Conservation (phyloP, 1,140 invertebrate species). For the Anoplophora glabripennis region DNA sequence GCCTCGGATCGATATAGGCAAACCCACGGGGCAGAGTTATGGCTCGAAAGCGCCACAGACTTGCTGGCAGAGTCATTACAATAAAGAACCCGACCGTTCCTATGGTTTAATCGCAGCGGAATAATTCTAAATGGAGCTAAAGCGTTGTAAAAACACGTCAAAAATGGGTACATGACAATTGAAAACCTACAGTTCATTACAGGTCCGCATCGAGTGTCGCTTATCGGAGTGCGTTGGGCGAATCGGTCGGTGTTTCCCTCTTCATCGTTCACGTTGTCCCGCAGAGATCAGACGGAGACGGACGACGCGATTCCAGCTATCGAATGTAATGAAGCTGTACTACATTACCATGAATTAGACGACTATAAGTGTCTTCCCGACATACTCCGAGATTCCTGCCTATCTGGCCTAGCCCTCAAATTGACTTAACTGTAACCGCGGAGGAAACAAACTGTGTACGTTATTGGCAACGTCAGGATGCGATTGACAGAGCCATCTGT, state of each 20-base stretch:
- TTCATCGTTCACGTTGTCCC: background rate
- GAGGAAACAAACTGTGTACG: no score
- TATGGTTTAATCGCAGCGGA: background rate
- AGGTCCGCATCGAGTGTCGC: conserved; percentile 8
- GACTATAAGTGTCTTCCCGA: conserved; percentile 22
- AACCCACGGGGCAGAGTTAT: no score
- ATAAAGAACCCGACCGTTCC: background rate
- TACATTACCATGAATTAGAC: conserved; percentile 25
- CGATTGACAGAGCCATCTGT: no score
- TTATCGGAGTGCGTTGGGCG: background rate
- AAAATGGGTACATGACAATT: conserved; percentile 10
- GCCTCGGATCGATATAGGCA: no score
- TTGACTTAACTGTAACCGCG: conserved; percentile 3
- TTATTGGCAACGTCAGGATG: no score
- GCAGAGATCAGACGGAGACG: conserved; percentile 9
- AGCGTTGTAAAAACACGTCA: conserved; percentile 7
- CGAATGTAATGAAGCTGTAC: conserved; percentile 22
- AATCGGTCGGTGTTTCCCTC: background rate
- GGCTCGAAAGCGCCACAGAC: no score
- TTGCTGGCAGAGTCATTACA: conserved; percentile 1
- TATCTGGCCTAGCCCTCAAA: conserved; percentile 10
- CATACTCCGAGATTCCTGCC: conserved; percentile 20
- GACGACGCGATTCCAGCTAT: conserved; percentile 2
- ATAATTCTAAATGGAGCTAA: conserved; percentile 9
- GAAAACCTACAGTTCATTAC: conserved; percentile 18